Conservation (phyloP, 2,888 invertebrate genomes). For the Apeira syringaria region DNA sequence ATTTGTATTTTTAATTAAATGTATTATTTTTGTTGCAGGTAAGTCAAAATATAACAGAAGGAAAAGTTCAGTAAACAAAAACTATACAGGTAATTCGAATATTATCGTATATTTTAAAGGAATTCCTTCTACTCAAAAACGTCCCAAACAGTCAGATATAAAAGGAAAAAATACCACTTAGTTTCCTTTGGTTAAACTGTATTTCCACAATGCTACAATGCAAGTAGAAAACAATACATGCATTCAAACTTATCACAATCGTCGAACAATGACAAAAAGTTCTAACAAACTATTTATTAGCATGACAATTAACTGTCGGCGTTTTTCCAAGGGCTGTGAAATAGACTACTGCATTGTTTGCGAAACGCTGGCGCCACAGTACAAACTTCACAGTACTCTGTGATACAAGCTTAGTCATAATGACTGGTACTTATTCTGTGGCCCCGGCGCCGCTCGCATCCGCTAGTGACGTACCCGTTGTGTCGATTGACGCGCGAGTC, state of each 20-base stretch:
- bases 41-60: constrained; percentile 21
- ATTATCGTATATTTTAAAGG: too few relatives aligned
- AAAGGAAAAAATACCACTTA: too few relatives aligned
- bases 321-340: constrained; percentile 58
- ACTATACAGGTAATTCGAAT: too few relatives aligned
- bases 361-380: constrained; percentile 54
- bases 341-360: constrained; percentile 71
- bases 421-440: constrained; percentile 23
- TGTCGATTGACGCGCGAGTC: constrained; percentile 51
- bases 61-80: constrained; percentile 25
- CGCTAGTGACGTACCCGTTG: constrained; percentile 66
- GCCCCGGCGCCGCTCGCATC: constrained; percentile 60
- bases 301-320: constrained; percentile 70
- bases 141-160: too few relatives aligned
- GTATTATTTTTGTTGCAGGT: constrained; percentile 50
- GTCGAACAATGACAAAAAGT: constrained; percentile 26
- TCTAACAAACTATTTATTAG: constrained; percentile 43
- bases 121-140: too few relatives aligned
- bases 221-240: constrained; percentile 9
- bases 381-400: constrained; percentile 16
- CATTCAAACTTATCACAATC: constrained; percentile 13
- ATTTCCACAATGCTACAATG: constrained; percentile 1
- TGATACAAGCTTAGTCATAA: constrained; percentile 12
- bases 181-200: not conserved
- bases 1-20: too few relatives aligned